Evolutionary conservation across 2,888 invertebrate genomes (phyloP), one percentile per base, ranked within the genome.

Genomic region (Eumacrocentrus americanus): DNA sequence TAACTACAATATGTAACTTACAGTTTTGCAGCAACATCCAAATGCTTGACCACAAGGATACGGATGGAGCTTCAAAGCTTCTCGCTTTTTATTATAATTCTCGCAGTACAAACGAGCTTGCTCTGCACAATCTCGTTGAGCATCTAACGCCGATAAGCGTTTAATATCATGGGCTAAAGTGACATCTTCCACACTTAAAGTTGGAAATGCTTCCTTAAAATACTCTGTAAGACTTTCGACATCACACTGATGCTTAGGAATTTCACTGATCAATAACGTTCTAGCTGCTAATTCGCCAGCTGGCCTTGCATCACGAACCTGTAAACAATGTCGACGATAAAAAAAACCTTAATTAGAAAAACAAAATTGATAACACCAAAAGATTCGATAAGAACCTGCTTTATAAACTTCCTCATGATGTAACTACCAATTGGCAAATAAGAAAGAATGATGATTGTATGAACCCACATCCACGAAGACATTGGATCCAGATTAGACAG

Each of bases 131-230:
- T 90, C 90, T 74, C 89, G 88, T 71, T 90, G 87, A 60, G 87
- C 88, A 72, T 93, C 91, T 23, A 94, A 84, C 53, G 86, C 84
- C 72, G 89, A 89, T 23, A 97, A 83, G 69, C 89, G 87, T 58
- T 90, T 90, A 55, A 96, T 91, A 81, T 94, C 91, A 78, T 93
- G 94, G 1, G 96, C 94, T 69, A 97, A 87, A 68, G 94, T 91
- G 3, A 97, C 86, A 79, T 94, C 95, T 72, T 91, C 87, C 60
- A 97, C 90, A 68, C 88, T 88, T 55, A 91, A 87, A 68, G 92
- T 91, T 18, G 95, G 94, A 81, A 96, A 96, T 55, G 94, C 88
- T 74, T 95, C 92, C 86, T 82, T 82, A 70, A 88, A 87, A 76
- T 88, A 87, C 51, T 75, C 71, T 14, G 68, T 73, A 9, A 81